phyloP scores from a whole-genome alignment of 2,113 vertebrate species.

The Antechinus flavipes region DNA sequence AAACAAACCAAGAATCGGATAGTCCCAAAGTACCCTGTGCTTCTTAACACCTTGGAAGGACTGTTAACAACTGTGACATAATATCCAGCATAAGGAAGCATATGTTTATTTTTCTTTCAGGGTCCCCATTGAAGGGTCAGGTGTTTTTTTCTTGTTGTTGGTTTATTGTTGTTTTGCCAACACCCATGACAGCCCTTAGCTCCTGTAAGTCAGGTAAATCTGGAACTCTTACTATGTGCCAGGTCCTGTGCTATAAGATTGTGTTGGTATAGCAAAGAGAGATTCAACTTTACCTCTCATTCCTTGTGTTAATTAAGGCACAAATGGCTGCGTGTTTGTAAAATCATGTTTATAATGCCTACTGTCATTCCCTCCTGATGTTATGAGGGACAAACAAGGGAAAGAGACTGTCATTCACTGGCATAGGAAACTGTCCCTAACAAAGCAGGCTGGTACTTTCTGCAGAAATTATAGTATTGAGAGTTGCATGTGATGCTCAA shows the following conservation, averaged over 20 bases:
- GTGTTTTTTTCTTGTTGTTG: too few relatives aligned
- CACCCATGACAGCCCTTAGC: too few relatives aligned
- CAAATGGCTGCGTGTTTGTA: too few relatives aligned
- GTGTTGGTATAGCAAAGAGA: background rate
- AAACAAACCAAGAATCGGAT: background rate
- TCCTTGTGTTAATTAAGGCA: too few relatives aligned
- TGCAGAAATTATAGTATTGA: too few relatives aligned
- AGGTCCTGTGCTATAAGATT: background rate
- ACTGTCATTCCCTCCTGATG: too few relatives aligned
- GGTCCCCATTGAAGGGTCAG: background rate
- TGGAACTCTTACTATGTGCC: background rate
- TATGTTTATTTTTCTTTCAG: background rate
- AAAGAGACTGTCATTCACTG: background rate
- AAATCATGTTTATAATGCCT: too few relatives aligned
- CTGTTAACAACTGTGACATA: background rate
- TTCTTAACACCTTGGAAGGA: background rate
- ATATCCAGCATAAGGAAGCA: background rate
- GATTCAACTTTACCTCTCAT: background rate
- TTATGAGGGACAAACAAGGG: background rate
- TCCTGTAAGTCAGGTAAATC: background rate
- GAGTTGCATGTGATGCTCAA: too few relatives aligned
- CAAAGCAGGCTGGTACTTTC: too few relatives aligned
- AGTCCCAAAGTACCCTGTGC: background rate
- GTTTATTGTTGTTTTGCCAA: background rate
- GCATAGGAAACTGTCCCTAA: too few relatives aligned